Percentiles rank a stretch among this genome's conserved stretches.
Evolutionary conservation across 2,888 invertebrate genomes (phyloP).

Genomic region (Lasioglossum calceatum): DNA sequence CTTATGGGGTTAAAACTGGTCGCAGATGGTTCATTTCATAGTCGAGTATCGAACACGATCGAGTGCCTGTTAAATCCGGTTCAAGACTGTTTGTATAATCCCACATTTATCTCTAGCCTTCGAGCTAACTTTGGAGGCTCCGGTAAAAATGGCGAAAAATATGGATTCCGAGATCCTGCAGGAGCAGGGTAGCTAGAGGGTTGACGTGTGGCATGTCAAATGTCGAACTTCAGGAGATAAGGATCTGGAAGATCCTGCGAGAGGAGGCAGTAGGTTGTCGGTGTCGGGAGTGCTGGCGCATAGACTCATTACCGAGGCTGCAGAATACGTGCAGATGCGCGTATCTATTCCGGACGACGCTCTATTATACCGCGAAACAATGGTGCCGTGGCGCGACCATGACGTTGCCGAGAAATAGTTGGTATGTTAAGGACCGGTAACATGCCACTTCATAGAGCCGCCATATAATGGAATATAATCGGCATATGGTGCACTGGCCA

Average conservation of each 20-base stretch:
- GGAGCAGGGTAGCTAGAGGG: slow-evolving; percentile 32
- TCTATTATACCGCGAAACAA: slow-evolving; percentile 63
- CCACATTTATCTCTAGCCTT: background rate
- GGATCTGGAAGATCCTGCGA: slow-evolving; percentile 63
- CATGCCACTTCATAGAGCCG: slow-evolving; percentile 54
- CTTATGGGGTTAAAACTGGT: background rate
- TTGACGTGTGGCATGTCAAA: slow-evolving; percentile 70
- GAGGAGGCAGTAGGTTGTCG: slow-evolving; percentile 53
- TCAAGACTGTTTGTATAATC: background rate
- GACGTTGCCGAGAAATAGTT: slow-evolving; percentile 55
- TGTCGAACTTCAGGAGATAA: slow-evolving; percentile 70
- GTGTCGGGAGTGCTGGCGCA: slow-evolving; percentile 59
- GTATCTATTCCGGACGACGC: slow-evolving; percentile 47
- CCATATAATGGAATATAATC: slow-evolving; percentile 57
- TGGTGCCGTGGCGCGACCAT: slow-evolving; percentile 49
- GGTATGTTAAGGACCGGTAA: slow-evolving; percentile 57
- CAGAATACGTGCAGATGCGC: slow-evolving; percentile 54
- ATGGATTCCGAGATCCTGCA: background rate
- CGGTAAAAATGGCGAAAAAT: background rate
- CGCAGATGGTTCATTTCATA: background rate
- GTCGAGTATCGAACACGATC: background rate
- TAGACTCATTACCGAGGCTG: slow-evolving; percentile 60
- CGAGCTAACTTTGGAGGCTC: background rate
- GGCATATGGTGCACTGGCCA: slow-evolving; percentile 41
- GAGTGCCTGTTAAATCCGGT: background rate